Conservation (phyloP, 2,888 invertebrate genomes). For the Phoenoteleia sp. region DNA sequence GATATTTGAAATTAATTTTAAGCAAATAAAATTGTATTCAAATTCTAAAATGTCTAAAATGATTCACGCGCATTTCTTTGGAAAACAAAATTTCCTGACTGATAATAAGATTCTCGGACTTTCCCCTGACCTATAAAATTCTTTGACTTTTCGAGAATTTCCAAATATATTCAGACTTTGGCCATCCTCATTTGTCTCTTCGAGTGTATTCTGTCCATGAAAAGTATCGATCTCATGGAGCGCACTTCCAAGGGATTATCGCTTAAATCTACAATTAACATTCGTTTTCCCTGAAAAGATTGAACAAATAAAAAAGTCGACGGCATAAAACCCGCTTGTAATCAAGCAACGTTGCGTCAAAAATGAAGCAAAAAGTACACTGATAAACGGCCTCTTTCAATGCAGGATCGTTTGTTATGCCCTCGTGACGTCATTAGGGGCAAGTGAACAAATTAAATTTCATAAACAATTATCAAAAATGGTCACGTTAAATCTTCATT, state of each 20-base stretch:
- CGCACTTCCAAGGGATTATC: constrained; percentile 71
- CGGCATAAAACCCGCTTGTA: not conserved
- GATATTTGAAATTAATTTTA: too few species aligned
- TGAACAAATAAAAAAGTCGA: constrained; percentile 57
- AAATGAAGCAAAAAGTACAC: not conserved
- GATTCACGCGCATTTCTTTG: too few species aligned
- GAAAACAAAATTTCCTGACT: too few species aligned
- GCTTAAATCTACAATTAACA: constrained; percentile 80
- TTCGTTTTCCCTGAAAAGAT: constrained; percentile 65
- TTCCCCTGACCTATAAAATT: too few species aligned
- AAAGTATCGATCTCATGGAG: constrained; percentile 46
- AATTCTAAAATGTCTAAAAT: too few species aligned
- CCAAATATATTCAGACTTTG: too few species aligned
- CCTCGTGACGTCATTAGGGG: constrained; percentile 8
- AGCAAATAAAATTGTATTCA: too few species aligned
- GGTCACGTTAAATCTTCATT: constrained; percentile 61
- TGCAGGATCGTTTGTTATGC: not conserved
- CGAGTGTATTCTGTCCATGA: constrained; percentile 46
- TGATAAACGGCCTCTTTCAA: not conserved
- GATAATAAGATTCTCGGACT: too few species aligned
- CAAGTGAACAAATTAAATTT: constrained; percentile 13
- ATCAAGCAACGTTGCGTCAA: not conserved
- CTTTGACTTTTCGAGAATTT: too few species aligned
- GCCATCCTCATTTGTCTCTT: constrained; percentile 56
- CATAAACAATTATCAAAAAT: constrained; percentile 42